phyloP scores from a whole-genome alignment of 2,888 invertebrate genomes.

The Pinctada fucata region DNA sequence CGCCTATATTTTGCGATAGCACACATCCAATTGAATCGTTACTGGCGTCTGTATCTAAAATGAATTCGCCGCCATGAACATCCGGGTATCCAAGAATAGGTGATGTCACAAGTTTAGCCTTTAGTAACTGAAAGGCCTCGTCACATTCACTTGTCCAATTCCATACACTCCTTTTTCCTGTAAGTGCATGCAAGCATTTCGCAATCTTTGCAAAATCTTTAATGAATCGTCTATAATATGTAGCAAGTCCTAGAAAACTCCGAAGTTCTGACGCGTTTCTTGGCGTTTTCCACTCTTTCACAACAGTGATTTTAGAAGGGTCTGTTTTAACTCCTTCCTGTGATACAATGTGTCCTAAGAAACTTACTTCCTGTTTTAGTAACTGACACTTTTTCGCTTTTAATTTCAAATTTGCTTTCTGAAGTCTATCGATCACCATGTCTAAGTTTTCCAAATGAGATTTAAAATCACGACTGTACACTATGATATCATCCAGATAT shows the following conservation, averaged over 20 bases:
- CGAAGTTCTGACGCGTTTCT: constrained; percentile 27
- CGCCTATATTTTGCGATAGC: constrained; percentile 32
- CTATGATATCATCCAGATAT: constrained; percentile 52
- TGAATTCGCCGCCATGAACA: constrained; percentile 4
- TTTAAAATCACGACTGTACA: constrained; percentile 41
- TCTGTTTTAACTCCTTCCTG: constrained; percentile 37
- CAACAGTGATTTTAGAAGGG: constrained; percentile 31
- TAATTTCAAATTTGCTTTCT: constrained; percentile 37
- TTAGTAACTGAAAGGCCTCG: constrained; percentile 30
- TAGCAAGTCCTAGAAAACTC: constrained; percentile 25
- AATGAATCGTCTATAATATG: too few relatives aligned
- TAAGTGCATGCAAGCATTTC: constrained; percentile 28
- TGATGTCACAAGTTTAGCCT: constrained; percentile 22
- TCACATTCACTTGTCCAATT: constrained; percentile 37
- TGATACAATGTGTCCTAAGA: constrained; percentile 15
- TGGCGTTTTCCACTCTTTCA: constrained; percentile 30
- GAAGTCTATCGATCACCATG: too few relatives aligned
- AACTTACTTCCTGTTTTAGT: constrained; percentile 14
- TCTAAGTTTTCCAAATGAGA: too few relatives aligned
- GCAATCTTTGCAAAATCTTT: too few relatives aligned
- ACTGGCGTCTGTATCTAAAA: constrained; percentile 43
- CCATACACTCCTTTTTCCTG: constrained; percentile 27
- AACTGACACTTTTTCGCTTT: constrained; percentile 47
- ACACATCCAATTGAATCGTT: constrained; percentile 37
- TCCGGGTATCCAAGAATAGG: constrained; percentile 40